Percentiles rank a stretch among this genome's conserved stretches.
Conservation (phyloP, 2,797 vertebrate genomes). For the Sebastiscus tertius region DNA sequence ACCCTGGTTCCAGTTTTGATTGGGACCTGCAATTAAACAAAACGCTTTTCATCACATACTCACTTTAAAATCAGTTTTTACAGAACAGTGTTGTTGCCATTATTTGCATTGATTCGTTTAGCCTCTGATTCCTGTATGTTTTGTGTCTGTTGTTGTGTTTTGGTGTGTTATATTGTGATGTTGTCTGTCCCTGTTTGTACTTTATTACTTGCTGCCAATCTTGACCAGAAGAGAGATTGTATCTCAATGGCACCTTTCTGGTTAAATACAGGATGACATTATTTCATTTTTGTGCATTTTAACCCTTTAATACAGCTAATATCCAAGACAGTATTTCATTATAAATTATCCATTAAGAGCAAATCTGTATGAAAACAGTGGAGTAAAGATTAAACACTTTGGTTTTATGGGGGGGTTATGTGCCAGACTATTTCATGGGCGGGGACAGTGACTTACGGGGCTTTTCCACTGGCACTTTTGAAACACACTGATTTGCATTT, state of each 20-base stretch:
- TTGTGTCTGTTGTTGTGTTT: not conserved
- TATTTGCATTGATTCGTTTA: not conserved
- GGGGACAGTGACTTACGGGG: not conserved
- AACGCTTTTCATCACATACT: too few species aligned
- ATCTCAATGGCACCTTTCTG: not conserved
- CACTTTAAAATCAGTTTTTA: not conserved
- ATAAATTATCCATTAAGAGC: not conserved
- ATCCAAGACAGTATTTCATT: not conserved
- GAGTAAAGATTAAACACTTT: not conserved
- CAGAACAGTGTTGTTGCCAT: not conserved
- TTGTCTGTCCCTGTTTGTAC: not conserved
- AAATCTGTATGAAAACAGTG: not conserved
- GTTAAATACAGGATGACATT: not conserved
- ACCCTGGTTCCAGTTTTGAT: slow-evolving; percentile 97
- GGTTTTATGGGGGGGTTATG: not conserved
- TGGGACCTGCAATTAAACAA: slow-evolving; percentile 85
- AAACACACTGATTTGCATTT: too few species aligned
- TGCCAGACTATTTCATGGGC: not conserved
- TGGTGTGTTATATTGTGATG: not conserved
- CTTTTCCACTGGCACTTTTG: too few species aligned
- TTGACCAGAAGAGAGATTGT: not conserved
- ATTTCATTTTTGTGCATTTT: not conserved
- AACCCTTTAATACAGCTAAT: not conserved
- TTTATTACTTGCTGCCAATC: not conserved
- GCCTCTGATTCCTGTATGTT: not conserved